Conservation (phyloP, 2,797 vertebrate species). For the Gorsachius magnificus region DNA sequence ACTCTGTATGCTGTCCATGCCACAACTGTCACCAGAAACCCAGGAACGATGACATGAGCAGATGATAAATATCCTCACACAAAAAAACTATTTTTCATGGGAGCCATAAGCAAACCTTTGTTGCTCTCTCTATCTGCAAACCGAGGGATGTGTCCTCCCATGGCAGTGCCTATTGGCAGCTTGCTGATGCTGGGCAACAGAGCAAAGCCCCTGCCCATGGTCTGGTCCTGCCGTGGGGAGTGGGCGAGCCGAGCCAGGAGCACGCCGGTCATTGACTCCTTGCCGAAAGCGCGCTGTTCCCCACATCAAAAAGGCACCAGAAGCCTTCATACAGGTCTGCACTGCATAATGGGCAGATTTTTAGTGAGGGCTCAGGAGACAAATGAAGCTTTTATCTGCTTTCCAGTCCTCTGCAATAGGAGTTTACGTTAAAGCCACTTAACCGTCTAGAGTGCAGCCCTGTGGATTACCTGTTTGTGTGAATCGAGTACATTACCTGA, state of each 20-base stretch:
- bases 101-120: conserved; percentile 74
- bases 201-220: conserved; percentile 33
- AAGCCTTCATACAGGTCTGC: conserved; percentile 40
- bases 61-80: conserved; percentile 68
- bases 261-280: not conserved
- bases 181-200: not conserved
- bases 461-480: conserved; percentile 72
- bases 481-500: conserved; percentile 67
- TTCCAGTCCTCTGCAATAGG: conserved; percentile 23
- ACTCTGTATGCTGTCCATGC: conserved; percentile 7
- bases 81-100: conserved; percentile 61
- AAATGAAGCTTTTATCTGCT: conserved; percentile 77
- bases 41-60: conserved; percentile 60
- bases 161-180: not conserved
- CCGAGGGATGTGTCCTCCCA: not conserved
- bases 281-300: not conserved
- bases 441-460: conserved; percentile 56
- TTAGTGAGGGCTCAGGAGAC: conserved; percentile 54
- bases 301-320: conserved; percentile 63
- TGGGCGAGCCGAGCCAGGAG: not conserved
- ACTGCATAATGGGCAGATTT: conserved; percentile 71
- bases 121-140: conserved; percentile 50
- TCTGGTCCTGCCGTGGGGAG: not conserved
- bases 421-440: conserved; percentile 80
- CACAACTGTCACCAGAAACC: conserved; percentile 50